Evolutionary conservation across 1,140 invertebrate genomes (phyloP).

Genomic region (Drosophila virilis): DNA sequence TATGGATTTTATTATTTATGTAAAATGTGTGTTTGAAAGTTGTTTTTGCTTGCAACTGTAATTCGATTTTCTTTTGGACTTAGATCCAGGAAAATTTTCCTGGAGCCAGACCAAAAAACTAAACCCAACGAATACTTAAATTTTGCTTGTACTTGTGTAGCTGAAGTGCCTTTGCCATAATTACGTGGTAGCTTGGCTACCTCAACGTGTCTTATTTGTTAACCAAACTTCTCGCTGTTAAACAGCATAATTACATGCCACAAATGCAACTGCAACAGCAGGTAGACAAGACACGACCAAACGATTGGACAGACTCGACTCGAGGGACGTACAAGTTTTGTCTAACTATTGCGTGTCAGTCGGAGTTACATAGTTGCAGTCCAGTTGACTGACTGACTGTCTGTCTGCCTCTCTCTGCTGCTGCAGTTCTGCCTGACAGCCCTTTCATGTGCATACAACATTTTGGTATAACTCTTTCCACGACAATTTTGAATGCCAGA

Average conservation of each 20-base stretch:
- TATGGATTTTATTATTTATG: slow-evolving; percentile 26
- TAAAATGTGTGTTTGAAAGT: slow-evolving; percentile 8
- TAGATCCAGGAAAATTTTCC: slow-evolving; percentile 21
- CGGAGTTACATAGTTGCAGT: slow-evolving; percentile 31
- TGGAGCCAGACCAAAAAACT: slow-evolving; percentile 7
- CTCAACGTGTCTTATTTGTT: slow-evolving; percentile 54
- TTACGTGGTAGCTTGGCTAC: slow-evolving; percentile 31
- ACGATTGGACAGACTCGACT: slow-evolving; percentile 5
- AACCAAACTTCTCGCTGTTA: slow-evolving; percentile 57
- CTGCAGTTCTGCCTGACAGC: slow-evolving; percentile 40
- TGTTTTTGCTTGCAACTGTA: background rate
- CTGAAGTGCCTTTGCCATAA: slow-evolving; percentile 19
- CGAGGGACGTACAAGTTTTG: slow-evolving; percentile 27
- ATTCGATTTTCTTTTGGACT: slow-evolving; percentile 13
- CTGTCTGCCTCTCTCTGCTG: background rate
- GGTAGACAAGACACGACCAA: slow-evolving; percentile 43
- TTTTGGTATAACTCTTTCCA: slow-evolving; percentile 12
- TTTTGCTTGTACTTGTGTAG: background rate
- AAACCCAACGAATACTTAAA: slow-evolving; percentile 5
- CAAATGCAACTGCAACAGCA: slow-evolving; percentile 29
- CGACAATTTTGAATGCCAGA: slow-evolving; percentile 45
- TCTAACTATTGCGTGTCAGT: slow-evolving; percentile 58
- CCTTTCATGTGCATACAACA: slow-evolving; percentile 21
- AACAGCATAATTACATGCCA: slow-evolving; percentile 57
- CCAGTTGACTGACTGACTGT: slow-evolving; percentile 29